Evolutionary conservation across 2,797 vertebrate genomes (phyloP).

Genomic region (Vultur gryphus): DNA sequence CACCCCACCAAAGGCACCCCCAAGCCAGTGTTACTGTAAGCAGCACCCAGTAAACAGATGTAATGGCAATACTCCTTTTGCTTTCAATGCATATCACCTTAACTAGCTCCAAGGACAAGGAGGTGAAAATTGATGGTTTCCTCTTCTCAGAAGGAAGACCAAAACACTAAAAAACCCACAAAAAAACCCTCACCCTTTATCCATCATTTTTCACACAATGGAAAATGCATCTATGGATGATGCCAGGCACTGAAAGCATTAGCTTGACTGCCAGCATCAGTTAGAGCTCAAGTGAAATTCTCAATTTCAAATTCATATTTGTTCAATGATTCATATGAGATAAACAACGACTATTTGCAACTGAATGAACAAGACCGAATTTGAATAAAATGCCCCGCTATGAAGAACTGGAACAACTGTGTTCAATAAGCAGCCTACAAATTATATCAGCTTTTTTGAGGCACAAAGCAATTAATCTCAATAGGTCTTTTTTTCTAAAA

Average conservation of each 20-base stretch:
- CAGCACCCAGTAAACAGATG: background rate
- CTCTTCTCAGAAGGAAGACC: background rate
- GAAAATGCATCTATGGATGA: accelerated
- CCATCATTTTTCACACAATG: background rate
- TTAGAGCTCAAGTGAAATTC: background rate
- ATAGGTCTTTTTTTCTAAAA: background rate
- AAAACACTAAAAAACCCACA: background rate
- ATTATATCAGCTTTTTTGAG: background rate
- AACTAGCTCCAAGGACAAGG: background rate
- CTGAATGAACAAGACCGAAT: background rate
- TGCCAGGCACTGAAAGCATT: background rate
- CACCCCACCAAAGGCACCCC: background rate
- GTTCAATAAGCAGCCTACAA: background rate
- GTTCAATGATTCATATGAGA: background rate
- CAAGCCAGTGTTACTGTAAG: background rate
- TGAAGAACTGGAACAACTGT: background rate
- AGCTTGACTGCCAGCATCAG: background rate
- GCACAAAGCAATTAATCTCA: background rate
- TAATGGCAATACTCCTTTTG: background rate
- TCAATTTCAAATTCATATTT: background rate
- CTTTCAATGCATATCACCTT: background rate
- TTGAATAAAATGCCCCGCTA: background rate
- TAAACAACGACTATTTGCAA: background rate
- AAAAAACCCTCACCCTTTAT: background rate
- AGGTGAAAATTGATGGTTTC: background rate